Evolutionary conservation across 2,113 vertebrate genomes (phyloP).

Genomic region (Sphyrna mokarran): DNA sequence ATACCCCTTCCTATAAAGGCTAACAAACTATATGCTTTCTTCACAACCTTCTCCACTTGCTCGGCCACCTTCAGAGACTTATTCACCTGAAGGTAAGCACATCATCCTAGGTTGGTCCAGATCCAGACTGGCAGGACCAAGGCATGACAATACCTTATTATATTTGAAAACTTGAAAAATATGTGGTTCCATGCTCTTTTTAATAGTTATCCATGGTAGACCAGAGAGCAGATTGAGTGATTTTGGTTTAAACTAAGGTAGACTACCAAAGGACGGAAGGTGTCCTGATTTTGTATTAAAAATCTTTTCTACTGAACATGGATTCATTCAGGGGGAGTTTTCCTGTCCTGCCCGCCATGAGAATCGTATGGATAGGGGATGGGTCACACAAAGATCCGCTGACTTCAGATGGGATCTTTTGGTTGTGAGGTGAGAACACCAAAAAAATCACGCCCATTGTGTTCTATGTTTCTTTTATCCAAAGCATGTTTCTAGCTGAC

Average conservation of each 20-base stretch:
- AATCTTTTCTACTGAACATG: not conserved
- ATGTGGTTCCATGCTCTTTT: not conserved
- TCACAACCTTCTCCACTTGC: too few species aligned
- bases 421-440: too few species aligned
- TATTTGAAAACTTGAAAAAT: constrained; percentile 10
- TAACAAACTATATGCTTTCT: too few species aligned
- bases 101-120: not conserved
- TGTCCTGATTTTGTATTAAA: not conserved
- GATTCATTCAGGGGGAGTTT: too few species aligned
- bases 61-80: too few species aligned
- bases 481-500: not conserved
- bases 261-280: not conserved
- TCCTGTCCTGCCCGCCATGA: too few species aligned
- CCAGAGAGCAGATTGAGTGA: not conserved
- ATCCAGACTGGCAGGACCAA: not conserved
- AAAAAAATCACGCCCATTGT: not conserved
- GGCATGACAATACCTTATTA: not conserved
- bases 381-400: too few species aligned
- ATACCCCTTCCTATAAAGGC: too few species aligned
- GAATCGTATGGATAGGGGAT: too few species aligned
- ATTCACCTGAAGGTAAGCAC: too few species aligned
- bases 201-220: not conserved
- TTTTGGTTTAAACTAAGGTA: not conserved
- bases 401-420: too few species aligned
- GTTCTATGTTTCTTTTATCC: not conserved